Conservation (phyloP, 2,113 vertebrate genomes). For the Neopipo cinnamomea region DNA sequence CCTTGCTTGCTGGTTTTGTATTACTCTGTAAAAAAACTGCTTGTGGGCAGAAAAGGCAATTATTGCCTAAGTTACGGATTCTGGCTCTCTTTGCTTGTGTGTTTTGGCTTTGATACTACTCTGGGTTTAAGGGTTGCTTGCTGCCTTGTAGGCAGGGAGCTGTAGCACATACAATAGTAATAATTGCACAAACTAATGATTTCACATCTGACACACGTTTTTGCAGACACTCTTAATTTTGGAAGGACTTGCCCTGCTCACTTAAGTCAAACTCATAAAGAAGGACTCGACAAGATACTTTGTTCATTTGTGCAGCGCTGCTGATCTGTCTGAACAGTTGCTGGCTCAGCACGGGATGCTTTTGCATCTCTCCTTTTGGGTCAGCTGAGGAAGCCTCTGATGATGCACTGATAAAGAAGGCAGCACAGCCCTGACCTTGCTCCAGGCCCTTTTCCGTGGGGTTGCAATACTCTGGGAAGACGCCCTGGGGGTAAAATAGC, state of each 20-base stretch:
- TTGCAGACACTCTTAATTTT: neutral
- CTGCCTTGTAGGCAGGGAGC: neutral
- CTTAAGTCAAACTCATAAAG: neutral
- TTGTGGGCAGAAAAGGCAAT: neutral
- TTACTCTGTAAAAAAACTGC: neutral
- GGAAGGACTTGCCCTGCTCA: neutral
- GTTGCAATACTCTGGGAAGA: neutral
- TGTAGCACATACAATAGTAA: neutral
- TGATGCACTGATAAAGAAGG: neutral
- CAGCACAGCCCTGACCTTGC: neutral
- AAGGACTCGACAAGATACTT: neutral
- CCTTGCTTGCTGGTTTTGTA: neutral
- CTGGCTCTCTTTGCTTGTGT: neutral
- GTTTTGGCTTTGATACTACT: neutral
- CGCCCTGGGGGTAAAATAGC: neutral
- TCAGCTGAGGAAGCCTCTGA: neutral
- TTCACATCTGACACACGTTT: neutral
- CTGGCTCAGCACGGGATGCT: neutral
- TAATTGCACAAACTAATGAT: neutral
- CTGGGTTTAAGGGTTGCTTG: neutral
- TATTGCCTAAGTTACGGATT: neutral
- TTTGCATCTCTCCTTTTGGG: neutral
- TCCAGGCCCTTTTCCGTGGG: neutral
- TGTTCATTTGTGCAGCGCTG: neutral
- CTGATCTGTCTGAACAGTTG: neutral